phyloP scores from a whole-genome alignment of 2,888 invertebrate species.

The Empis livida region DNA sequence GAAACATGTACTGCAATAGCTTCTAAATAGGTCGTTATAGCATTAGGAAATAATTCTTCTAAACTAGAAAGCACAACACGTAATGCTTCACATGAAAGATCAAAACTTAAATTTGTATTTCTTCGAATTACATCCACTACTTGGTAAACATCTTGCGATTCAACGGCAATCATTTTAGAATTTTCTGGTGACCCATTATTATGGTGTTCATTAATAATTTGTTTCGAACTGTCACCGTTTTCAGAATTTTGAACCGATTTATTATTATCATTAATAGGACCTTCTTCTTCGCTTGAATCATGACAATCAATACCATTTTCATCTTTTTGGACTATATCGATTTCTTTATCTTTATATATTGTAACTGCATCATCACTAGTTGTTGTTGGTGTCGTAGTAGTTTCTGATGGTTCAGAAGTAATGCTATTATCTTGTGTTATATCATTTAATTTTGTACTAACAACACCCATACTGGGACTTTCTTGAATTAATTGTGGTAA shows the following conservation, averaged over 20 bases:
- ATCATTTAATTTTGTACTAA: constrained; percentile 23
- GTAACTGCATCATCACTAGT: constrained; percentile 36
- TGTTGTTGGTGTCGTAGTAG: constrained; percentile 29
- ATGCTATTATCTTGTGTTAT: constrained; percentile 34
- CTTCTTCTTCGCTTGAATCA: constrained; percentile 18
- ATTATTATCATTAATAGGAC: background rate
- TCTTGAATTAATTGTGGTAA: constrained; percentile 27
- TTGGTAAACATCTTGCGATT: constrained; percentile 49
- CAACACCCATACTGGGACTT: constrained; percentile 30
- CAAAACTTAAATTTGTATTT: constrained; percentile 75
- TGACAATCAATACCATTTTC: constrained; percentile 13
- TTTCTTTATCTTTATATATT: constrained; percentile 28
- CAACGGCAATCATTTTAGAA: constrained; percentile 14
- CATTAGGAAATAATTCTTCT: constrained; percentile 42
- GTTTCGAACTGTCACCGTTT: too few species aligned
- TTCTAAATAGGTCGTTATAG: constrained; percentile 46
- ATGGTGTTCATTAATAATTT: too few species aligned
- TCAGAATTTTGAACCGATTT: background rate
- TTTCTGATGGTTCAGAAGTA: constrained; percentile 32
- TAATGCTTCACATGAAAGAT: constrained; percentile 72
- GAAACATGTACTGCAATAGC: constrained; percentile 47
- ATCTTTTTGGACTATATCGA: too few species aligned
- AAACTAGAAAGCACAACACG: constrained; percentile 54
- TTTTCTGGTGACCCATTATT: too few species aligned
- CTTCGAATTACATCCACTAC: constrained; percentile 67